These are phyloP conservation scores for Collichthys lucidus DNA, from an alignment of 2,113 vertebrate genomes.

Conservation along the genomic window DNA sequence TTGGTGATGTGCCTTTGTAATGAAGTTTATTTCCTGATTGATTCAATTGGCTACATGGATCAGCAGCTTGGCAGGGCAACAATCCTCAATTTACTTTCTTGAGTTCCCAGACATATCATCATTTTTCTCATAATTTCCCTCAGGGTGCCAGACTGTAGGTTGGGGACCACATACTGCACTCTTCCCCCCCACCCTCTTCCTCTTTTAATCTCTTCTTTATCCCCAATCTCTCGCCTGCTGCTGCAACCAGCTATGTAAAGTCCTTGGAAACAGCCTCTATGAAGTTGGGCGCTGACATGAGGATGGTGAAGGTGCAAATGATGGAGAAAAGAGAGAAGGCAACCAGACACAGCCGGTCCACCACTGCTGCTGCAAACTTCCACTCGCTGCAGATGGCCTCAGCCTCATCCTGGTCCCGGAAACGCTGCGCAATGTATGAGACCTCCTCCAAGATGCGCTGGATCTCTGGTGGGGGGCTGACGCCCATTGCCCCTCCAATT, in stretches of 20 bases:
- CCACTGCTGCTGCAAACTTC: conserved; percentile 97
- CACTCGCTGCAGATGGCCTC: conserved; percentile 92
- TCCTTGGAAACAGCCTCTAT: conserved; percentile 98
- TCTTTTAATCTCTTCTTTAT: conserved; percentile 7
- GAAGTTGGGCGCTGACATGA: conserved; percentile 97
- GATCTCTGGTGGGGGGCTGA: conserved; percentile 80
- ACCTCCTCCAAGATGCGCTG: conserved; percentile 92
- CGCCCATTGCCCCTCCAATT: conserved; percentile 74
- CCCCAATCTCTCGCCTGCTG: conserved; percentile 2
- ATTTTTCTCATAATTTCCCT: conserved; percentile 18
- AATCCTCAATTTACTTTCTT: not conserved
- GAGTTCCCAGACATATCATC: conserved; percentile 2
- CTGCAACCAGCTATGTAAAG: conserved; percentile 80
- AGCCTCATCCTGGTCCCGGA: conserved; percentile 92
- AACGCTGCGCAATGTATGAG: conserved; percentile 91
- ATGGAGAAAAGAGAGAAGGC: conserved; percentile 97
- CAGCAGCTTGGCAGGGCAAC: conserved; percentile 9
- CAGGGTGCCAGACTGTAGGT: not conserved
- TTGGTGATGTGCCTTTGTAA: not conserved
- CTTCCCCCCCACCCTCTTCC: not conserved
- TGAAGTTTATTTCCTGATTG: conserved; percentile 14
- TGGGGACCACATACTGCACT: conserved; percentile 5
- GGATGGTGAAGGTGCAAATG: conserved; percentile 96
- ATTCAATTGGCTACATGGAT: not conserved
- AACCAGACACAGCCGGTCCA: conserved; percentile 96